Base-by-base conservation (phyloP, 2,888 invertebrate species). In the Beris morrisii region DNA sequence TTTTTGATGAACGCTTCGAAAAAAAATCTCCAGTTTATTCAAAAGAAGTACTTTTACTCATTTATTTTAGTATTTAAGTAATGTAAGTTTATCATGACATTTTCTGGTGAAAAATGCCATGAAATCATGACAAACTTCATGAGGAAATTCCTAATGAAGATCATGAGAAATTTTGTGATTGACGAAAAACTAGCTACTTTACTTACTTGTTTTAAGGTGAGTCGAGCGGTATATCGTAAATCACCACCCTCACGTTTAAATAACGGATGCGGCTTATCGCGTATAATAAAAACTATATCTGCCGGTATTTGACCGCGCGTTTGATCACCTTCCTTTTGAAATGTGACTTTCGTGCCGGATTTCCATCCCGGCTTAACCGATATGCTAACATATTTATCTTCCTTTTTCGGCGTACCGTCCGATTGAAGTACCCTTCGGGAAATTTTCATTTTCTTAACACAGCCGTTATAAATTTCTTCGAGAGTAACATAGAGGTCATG, bases 361-460 rank as follows among this genome's bases (percentile, higher is more conserved):
- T 97, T 97, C 97, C 97, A 97, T 32, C 97, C 97, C 1, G 96
- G 96, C 79, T 97, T 97, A 9, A 97, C 92, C 74, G 95, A 95
- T 75, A 97, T 95, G 15, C 94, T 94, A 56, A 95, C 83, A 52
- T 97, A 94, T 83, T 97, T 97, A 78, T 97, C 97, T 80, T 97
- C 97, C 75, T 92, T 92, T 76, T 89, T 89, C 0, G 90, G 86
- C 4, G 89, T 87, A 46, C 95, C 94, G 78, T 97, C 96, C 1
- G 92, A 84, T 75, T 92, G 92, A 31, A 92, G 82, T 5, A 95
- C 93, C 73, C 95, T 88, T 71, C 97, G 87, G 43, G 96, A 97
- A 73, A 99, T 99, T 83, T 98, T 99, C 95, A 99, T 97, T 82
- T 98, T 98, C 83, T 98, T 99, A 11, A 93, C 93, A 80, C 95